These are phyloP conservation scores for Triops longicaudatus DNA, from an alignment of 1,140 invertebrate species.

Conservation along the genomic window DNA sequence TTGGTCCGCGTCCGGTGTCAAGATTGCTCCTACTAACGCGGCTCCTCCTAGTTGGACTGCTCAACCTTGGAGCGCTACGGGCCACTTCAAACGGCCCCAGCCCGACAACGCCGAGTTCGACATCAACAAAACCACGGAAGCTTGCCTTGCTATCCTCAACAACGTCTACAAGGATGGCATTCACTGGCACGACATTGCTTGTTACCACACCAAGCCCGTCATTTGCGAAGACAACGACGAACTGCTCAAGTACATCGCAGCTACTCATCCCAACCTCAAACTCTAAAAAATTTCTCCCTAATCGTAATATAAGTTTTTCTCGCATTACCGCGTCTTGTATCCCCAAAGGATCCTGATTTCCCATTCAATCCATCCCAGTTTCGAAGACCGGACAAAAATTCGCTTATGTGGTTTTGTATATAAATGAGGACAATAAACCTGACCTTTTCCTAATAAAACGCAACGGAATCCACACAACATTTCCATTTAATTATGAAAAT, in stretches of 20 bases:
- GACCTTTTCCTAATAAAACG: background rate
- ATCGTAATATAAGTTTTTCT: background rate
- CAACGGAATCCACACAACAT: background rate
- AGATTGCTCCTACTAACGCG: constrained; percentile 70
- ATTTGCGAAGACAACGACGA: constrained; percentile 82
- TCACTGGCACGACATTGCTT: constrained; percentile 85
- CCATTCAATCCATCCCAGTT: background rate
- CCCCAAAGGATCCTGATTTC: background rate
- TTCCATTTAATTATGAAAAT: background rate
- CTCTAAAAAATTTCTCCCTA: constrained; percentile 45
- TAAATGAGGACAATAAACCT: constrained; percentile 2
- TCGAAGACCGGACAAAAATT: background rate
- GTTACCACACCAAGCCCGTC: constrained; percentile 83
- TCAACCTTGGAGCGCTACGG: constrained; percentile 70
- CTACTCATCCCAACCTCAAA: constrained; percentile 67
- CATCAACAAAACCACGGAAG: constrained; percentile 78
- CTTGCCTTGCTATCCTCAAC: constrained; percentile 69
- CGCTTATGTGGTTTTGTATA: constrained; percentile 8
- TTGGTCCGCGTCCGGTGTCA: constrained; percentile 81
- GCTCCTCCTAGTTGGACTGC: constrained; percentile 35
- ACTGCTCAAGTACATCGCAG: constrained; percentile 68
- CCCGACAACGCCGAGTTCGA: constrained; percentile 87
- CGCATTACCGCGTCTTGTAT: background rate
- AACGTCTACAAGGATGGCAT: constrained; percentile 87
- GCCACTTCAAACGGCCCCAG: constrained; percentile 76